Evolutionary conservation across 2,888 invertebrate species (phyloP), one percentile per base, ranked within the genome.

Genomic region (Aromia moschata): DNA sequence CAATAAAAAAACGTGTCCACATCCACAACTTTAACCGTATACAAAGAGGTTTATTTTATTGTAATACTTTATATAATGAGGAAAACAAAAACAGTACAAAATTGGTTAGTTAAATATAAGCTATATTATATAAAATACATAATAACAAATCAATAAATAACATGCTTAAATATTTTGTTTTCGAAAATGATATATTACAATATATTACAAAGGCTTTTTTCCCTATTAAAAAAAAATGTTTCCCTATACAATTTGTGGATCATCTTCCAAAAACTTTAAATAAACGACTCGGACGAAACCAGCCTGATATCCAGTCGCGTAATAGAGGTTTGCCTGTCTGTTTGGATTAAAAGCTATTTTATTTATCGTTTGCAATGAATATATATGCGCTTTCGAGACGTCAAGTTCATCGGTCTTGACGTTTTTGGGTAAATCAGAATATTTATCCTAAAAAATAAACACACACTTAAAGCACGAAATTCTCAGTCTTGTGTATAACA

Each of bases 311-410:
- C 82, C 83, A 12, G 76, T 70, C 15, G 81, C 82, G 20, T 80
- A 72, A 75, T 79, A 82, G 10, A 76, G 67, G 68, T 77, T 81
- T 7, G 82, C 79, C 15, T 79, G 73, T 49, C 70, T 57, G 67
- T 84, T 84, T 2, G 82, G 82, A 72, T 84, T 84, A 73, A 80
- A 80, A 14, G 72, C 71, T 12, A 83, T 74, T 74, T 80, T 77
- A 44, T 73, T 79, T 46, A 80, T 67, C 9, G 74, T 61, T 45
- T 73, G 71, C 38, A 81, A 59, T 0, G 78, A 76, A 62, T 80
- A 80, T 33, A 73, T 60, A 61, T 76, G 71, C 2, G 71, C 64
- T 43, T 67, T 70, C 15, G 66, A 51, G n/a, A 57, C 17, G 43
- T 62, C 56, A 53, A 63, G 10, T 3, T 43, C 40, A 49, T 53